Evolutionary conservation across 2,888 invertebrate genomes (phyloP).

Genomic region (Yponomeuta evonymella): DNA sequence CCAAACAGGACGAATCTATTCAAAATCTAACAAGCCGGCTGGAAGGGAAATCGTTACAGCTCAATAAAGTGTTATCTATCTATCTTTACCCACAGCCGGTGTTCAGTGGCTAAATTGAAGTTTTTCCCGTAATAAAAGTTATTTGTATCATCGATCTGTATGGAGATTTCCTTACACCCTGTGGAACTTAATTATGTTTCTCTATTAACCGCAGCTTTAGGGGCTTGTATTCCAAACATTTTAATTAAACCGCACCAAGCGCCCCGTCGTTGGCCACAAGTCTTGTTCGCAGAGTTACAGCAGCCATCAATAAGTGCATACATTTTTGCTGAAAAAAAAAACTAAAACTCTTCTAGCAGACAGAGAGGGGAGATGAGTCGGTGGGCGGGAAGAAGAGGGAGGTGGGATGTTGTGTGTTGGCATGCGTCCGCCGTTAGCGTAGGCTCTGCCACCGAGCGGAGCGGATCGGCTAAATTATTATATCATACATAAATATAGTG

Average conservation of each 20-base stretch:
- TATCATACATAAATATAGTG: constrained; percentile 63
- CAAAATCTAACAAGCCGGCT: too few relatives aligned
- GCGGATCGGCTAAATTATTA: constrained; percentile 51
- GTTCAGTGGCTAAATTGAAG: too few relatives aligned
- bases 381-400: background rate
- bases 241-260: background rate
- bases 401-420: background rate
- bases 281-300: background rate
- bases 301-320: background rate
- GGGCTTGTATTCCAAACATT: background rate
- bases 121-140: too few relatives aligned
- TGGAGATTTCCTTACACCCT: too few relatives aligned
- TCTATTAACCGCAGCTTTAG: too few relatives aligned
- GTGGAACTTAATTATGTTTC: too few relatives aligned
- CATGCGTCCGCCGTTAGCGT: background rate
- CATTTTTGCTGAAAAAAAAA: background rate
- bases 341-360: background rate
- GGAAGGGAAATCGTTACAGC: too few relatives aligned
- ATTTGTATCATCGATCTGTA: too few relatives aligned
- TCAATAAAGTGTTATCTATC: too few relatives aligned
- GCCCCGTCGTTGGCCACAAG: background rate
- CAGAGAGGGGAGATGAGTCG: background rate
- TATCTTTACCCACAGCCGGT: too few relatives aligned
- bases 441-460: constrained; percentile 1
- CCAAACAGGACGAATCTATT: too few relatives aligned